A percentile compares a stretch with the other conserved stretches of the same genome.
phyloP scores from a whole-genome alignment of 1,140 invertebrate genomes.

The Latrodectus geometricus region DNA sequence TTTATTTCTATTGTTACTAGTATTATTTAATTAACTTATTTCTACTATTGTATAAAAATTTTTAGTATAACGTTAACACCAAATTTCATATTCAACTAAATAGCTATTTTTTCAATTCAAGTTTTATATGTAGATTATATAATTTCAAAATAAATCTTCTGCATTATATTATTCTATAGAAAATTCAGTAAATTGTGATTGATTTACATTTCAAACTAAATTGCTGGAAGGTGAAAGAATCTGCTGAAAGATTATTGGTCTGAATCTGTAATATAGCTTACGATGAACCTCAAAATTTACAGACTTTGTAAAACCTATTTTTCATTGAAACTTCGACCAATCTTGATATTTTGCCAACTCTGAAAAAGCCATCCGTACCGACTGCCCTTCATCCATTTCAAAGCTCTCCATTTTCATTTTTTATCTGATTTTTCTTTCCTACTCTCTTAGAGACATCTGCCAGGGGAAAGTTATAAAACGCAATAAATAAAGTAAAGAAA shows the following conservation, averaged over 20 bases:
- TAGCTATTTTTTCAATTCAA: no score
- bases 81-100: no score
- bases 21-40: no score
- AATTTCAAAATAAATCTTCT: no score
- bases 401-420: conserved; percentile 11
- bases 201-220: background rate
- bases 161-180: no score
- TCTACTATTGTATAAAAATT: no score
- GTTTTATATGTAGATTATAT: no score
- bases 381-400: conserved; percentile 8
- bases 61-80: no score
- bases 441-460: conserved; percentile 15
- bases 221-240: conserved; percentile 3
- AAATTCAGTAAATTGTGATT: no score
- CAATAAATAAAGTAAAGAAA: conserved; percentile 49
- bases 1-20: no score
- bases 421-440: conserved; percentile 16
- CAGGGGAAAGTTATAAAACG: conserved; percentile 54
- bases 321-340: conserved; percentile 42
- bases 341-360: conserved; percentile 56
- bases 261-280: conserved; percentile 9
- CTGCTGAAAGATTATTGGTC: conserved; percentile 14
- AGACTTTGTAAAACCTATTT: conserved; percentile 12
- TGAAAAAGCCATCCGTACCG: conserved; percentile 44
- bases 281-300: conserved; percentile 26